Evolutionary conservation across 1,140 invertebrate species (phyloP).

Genomic region (Calycopis cecrops): DNA sequence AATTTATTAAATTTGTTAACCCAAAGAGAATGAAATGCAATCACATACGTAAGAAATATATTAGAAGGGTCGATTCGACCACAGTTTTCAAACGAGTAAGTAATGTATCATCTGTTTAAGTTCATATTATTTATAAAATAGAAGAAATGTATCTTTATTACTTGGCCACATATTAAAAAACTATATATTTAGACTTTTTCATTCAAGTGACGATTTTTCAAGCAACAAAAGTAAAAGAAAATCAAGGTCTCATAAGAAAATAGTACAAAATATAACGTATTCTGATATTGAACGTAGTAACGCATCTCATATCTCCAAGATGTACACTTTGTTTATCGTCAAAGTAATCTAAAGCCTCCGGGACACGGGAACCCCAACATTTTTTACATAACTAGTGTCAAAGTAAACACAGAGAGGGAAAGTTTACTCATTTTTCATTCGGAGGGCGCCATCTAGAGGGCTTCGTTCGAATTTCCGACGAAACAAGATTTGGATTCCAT

Average conservation of each 20-base stretch:
- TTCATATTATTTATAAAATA: no score
- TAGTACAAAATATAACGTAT: neutral
- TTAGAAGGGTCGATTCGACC: no score
- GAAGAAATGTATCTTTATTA: no score
- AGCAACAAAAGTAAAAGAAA: no score
- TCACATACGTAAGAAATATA: no score
- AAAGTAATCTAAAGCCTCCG: neutral
- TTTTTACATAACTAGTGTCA: slow-evolving; percentile 60
- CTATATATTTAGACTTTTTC: no score
- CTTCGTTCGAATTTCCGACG: slow-evolving; percentile 51
- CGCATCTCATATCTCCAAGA: neutral
- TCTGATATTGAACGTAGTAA: neutral
- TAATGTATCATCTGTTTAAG: no score
- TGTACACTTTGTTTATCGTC: neutral
- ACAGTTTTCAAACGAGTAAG: no score
- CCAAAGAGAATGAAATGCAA: no score
- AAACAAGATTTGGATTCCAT: slow-evolving; percentile 56
- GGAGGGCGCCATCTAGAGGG: slow-evolving; percentile 39
- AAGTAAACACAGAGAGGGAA: slow-evolving; percentile 66
- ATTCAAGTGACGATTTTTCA: no score
- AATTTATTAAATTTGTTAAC: no score
- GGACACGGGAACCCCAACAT: slow-evolving; percentile 26
- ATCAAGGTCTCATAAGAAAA: neutral
- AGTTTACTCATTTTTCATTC: slow-evolving; percentile 65
- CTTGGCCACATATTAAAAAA: no score